Evolutionary conservation across 2,888 invertebrate species (phyloP).

Genomic region (Coelogynopora nodosa): DNA sequence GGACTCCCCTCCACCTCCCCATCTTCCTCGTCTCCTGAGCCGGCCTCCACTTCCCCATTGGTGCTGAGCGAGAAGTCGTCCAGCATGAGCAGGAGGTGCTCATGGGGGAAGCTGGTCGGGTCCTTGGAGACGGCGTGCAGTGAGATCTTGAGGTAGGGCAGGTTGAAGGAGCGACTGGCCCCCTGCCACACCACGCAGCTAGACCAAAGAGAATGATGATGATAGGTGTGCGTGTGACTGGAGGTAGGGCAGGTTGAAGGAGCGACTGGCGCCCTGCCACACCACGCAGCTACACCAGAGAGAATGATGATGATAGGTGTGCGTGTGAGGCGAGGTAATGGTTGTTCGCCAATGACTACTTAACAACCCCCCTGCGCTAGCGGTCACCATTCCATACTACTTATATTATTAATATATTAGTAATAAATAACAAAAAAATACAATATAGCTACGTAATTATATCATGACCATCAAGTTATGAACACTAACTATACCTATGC

Average conservation of each 20-base stretch:
- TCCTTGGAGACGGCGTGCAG: conserved; percentile 75
- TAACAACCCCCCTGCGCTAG: no score
- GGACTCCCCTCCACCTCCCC: conserved; percentile 64
- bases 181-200: conserved; percentile 36
- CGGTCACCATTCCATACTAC: no score
- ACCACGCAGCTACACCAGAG: conserved; percentile 24
- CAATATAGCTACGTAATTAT: no score
- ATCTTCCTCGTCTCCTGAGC: conserved; percentile 65
- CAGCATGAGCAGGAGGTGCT: conserved; percentile 73
- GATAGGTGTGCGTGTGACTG: no score
- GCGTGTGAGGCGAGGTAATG: no score
- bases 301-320: no score
- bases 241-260: conserved; percentile 13
- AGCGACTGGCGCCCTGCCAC: conserved; percentile 18
- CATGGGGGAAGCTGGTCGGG: conserved; percentile 67
- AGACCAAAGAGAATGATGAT: not conserved
- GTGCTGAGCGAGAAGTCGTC: conserved; percentile 63
- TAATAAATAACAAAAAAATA: no score
- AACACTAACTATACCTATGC: no score
- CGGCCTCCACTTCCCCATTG: conserved; percentile 52
- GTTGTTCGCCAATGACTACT: no score
- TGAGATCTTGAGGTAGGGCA: conserved; percentile 64
- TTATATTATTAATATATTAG: no score
- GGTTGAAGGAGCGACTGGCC: not conserved
- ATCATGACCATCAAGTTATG: no score